These are phyloP conservation scores for Periophthalmodon schlosseri DNA, from an alignment of 2,113 vertebrate species.

Conservation along the genomic window DNA sequence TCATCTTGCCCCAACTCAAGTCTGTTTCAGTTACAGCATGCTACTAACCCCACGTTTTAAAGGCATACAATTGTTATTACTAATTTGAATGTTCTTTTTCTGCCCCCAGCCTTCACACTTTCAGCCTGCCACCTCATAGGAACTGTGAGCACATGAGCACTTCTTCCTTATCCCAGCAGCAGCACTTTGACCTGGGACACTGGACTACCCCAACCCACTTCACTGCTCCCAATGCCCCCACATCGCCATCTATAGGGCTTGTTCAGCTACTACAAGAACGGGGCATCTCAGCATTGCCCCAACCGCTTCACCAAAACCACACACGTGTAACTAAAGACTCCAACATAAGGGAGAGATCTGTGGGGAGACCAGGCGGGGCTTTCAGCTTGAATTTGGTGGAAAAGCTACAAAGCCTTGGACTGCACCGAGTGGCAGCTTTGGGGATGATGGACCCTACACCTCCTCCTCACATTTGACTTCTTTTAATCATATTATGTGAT, in stretches of 20 bases:
- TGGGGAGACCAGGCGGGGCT: slow-evolving; percentile 34
- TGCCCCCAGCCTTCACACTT: slow-evolving; percentile 75
- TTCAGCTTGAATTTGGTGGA: slow-evolving; percentile 84
- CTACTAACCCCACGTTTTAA: not conserved
- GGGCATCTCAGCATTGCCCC: slow-evolving; percentile 71
- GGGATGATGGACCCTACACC: slow-evolving; percentile 45
- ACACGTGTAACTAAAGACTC: not conserved
- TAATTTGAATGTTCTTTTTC: not conserved
- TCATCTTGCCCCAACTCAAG: not conserved
- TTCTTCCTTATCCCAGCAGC: slow-evolving; percentile 33
- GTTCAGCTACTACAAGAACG: slow-evolving; percentile 69
- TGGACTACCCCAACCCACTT: slow-evolving; percentile 8
- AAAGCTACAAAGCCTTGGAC: slow-evolving; percentile 80
- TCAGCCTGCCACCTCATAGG: slow-evolving; percentile 81
- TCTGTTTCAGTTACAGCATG: not conserved
- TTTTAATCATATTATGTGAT: not conserved
- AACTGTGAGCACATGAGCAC: slow-evolving; percentile 76
- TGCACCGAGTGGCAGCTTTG: slow-evolving; percentile 79
- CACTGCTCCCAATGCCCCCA: slow-evolving; percentile 9
- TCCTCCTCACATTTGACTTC: slow-evolving; percentile 23
- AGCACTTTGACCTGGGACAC: slow-evolving; percentile 19
- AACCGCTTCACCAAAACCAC: slow-evolving; percentile 20
- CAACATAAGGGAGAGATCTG: slow-evolving; percentile 8
- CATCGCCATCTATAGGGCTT: slow-evolving; percentile 61
- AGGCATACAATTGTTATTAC: not conserved